Evolutionary conservation across 1,140 invertebrate species (phyloP), one percentile per base, ranked within the genome.

Genomic region (Armadillidium nasatum): DNA sequence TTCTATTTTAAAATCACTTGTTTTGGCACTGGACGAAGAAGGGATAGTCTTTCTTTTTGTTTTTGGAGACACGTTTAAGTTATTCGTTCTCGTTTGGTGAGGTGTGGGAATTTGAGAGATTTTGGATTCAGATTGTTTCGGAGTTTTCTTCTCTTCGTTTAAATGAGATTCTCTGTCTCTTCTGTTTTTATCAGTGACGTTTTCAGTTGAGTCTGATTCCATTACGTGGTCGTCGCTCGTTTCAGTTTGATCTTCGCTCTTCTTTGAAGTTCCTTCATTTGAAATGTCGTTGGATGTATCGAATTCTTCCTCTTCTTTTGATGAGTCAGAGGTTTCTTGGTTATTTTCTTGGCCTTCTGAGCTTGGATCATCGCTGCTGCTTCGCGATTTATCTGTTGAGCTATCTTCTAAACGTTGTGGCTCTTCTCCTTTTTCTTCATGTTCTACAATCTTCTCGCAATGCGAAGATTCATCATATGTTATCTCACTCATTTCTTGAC

Each of bases 401-500:
- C 23, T 68, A 3, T 68, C 60, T 4, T 33, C 71, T 10, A 44
- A 71, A 50, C 33, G 33, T 33, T 33, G 33, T 33, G 33, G 33
- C 33, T 33, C 33, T 6, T 33, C 73, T 72, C 75, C 71, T 69
- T 73, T 78, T 44, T 67, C 50, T 13, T 33, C 71, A 54, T 69
- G 44, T 68, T 73, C 76, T 43, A 69, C 68, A 21, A 70, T 19
- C 6, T 21, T 60, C 19, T 60, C 50, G 50, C 50, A 60, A 60
- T 66, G 54, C 7, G 43, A 68, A 7, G 71, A 77, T 15, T 78
- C 77, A n/a, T 76, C 74, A 46, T 78, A 75, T 0, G 77, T 78
- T 11, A 78, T 21, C 43, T 78, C 77, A 43, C 77, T 78, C 4
- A 70, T 45, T 44, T 78, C 77, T 54, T 78, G 77, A 66, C 77